These are phyloP conservation scores for Bactericera cockerelli DNA, from an alignment of 1,140 invertebrate species.

Conservation along the genomic window DNA sequence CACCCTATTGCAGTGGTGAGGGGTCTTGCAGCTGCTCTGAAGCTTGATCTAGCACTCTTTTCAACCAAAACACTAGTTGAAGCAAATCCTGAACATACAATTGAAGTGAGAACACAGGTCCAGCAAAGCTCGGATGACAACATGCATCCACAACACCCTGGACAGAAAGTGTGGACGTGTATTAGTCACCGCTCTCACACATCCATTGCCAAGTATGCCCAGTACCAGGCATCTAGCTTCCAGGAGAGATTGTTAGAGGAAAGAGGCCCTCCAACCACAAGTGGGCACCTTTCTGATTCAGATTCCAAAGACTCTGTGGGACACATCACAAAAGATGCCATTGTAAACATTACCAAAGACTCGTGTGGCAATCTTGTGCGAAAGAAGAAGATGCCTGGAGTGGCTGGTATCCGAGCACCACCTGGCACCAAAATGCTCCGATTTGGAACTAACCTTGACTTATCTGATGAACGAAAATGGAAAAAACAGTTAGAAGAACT, in stretches of 20 bases:
- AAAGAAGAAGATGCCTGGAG: constrained; percentile 34
- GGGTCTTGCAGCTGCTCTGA: constrained; percentile 81
- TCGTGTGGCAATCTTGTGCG: constrained; percentile 43
- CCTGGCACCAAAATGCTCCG: constrained; percentile 38
- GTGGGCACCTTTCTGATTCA: constrained; percentile 53
- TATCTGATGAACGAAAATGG: constrained; percentile 97
- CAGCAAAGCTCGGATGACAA: constrained; percentile 90
- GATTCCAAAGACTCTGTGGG: constrained; percentile 68
- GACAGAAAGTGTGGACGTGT: constrained; percentile 83
- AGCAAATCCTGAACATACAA: constrained; percentile 92
- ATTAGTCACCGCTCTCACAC: constrained; percentile 86
- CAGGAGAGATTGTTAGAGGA: constrained; percentile 93
- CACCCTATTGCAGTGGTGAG: constrained; percentile 93
- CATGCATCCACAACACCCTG: constrained; percentile 57
- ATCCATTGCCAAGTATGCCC: constrained; percentile 92
- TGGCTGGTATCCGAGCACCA: constrained; percentile 23
- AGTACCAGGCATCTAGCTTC: constrained; percentile 96
- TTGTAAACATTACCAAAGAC: constrained; percentile 29
- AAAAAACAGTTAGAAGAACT: constrained; percentile 81
- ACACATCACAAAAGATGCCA: constrained; percentile 20
- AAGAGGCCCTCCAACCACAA: too few relatives aligned
- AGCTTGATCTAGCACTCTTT: constrained; percentile 89
- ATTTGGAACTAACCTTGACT: constrained; percentile 99
- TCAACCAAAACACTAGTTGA: constrained; percentile 97
- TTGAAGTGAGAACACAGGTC: constrained; percentile 92